Conservation (phyloP, 1,140 invertebrate species). For the Copidosoma floridanum region DNA sequence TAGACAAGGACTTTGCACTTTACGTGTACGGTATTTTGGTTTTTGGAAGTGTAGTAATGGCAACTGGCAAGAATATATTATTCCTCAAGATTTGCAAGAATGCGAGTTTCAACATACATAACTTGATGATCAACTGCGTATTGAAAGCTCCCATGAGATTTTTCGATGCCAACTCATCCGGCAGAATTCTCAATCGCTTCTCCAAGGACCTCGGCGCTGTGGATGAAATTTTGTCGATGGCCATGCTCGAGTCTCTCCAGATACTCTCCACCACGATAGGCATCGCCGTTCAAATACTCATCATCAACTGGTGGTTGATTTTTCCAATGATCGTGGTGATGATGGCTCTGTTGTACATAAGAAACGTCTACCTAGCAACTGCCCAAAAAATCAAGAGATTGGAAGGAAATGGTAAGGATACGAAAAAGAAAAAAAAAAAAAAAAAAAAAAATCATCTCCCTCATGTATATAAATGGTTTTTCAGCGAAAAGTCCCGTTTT, state of each 20-base stretch:
- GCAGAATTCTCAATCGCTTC: conserved; percentile 80
- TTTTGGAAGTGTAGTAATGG: conserved; percentile 41
- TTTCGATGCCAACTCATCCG: conserved; percentile 70
- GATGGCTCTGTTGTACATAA: conserved; percentile 66
- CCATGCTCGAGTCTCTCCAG: conserved; percentile 70
- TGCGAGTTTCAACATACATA: conserved; percentile 68
- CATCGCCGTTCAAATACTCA: conserved; percentile 67
- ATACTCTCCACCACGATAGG: conserved; percentile 63
- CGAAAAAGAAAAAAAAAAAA: too few species aligned
- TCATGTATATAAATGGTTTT: too few species aligned
- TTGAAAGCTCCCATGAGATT: conserved; percentile 65
- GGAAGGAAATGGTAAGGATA: conserved; percentile 77
- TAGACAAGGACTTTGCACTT: conserved; percentile 33
- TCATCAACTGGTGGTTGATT: conserved; percentile 75
- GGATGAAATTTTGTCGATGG: conserved; percentile 79
- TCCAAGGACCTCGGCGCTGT: conserved; percentile 81
- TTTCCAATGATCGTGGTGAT: conserved; percentile 68
- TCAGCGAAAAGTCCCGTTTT: conserved; percentile 74
- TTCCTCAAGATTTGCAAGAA: conserved; percentile 63
- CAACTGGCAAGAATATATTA: conserved; percentile 48
- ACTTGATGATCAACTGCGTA: conserved; percentile 64
- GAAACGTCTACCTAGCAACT: conserved; percentile 73
- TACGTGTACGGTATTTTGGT: conserved; percentile 52
- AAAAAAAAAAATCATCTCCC: too few species aligned
- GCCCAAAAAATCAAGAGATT: conserved; percentile 79